phyloP scores from a whole-genome alignment of 2,888 invertebrate genomes.

The Spatulosminthurus flaviceps region DNA sequence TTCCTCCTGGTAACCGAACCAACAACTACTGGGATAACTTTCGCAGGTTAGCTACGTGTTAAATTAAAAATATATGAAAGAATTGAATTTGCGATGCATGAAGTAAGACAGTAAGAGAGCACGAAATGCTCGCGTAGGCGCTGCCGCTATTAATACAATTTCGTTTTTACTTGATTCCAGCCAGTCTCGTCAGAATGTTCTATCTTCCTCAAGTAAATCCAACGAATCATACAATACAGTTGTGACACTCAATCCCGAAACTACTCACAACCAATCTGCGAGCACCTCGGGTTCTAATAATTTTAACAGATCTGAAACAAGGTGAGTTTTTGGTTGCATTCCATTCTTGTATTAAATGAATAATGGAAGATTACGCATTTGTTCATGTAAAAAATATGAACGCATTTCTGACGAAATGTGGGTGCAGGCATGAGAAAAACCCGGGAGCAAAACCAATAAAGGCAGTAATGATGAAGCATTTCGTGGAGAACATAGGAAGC shows the following conservation, averaged over 20 bases:
- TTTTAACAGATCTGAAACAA: slow-evolving; percentile 34
- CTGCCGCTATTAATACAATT: too few relatives aligned
- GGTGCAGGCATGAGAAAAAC: slow-evolving; percentile 47
- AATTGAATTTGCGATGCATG: too few relatives aligned
- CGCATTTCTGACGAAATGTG: not conserved
- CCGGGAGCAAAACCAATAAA: slow-evolving; percentile 46
- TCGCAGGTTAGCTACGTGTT: too few relatives aligned
- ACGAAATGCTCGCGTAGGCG: too few relatives aligned
- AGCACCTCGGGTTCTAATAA: slow-evolving; percentile 34
- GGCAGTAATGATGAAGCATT: slow-evolving; percentile 46
- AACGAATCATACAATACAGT: slow-evolving; percentile 50
- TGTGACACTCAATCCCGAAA: slow-evolving; percentile 28
- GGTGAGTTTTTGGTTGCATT: slow-evolving; percentile 37
- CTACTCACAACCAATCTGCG: not conserved
- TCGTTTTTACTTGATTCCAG: too few relatives aligned
- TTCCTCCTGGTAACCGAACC: slow-evolving; percentile 87
- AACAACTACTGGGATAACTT: slow-evolving; percentile 96
- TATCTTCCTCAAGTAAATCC: slow-evolving; percentile 76
- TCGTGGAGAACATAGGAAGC: slow-evolving; percentile 59
- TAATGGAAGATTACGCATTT: too few relatives aligned
- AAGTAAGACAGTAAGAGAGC: too few relatives aligned
- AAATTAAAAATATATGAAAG: too few relatives aligned
- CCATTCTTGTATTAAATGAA: too few relatives aligned
- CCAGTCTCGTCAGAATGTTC: slow-evolving; percentile 87
- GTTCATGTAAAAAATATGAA: not conserved